A percentile compares a stretch with the other conserved stretches of the same genome.
phyloP scores from a whole-genome alignment of 2,888 invertebrate genomes.

The Argyresthia albistria region DNA sequence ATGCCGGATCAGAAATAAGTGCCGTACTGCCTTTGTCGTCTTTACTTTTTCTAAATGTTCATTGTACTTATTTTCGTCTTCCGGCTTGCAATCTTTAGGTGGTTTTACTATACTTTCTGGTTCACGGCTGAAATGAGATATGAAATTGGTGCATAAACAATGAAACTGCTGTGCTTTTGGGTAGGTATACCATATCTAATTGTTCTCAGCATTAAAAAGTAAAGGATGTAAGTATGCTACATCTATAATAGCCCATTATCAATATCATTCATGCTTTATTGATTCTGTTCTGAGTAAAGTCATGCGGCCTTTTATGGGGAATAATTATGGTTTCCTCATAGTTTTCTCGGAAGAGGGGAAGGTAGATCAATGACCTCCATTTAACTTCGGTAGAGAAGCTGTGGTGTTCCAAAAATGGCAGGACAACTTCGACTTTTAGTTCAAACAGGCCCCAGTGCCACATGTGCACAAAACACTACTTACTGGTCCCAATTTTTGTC shows the following conservation, averaged over 20 bases:
- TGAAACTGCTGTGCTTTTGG: neutral
- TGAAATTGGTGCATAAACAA: neutral
- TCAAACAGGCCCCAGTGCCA: neutral
- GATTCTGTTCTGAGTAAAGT: too few relatives aligned
- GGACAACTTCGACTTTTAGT: neutral
- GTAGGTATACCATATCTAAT: neutral
- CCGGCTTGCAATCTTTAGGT: slow-evolving; percentile 40
- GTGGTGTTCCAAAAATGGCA: too few relatives aligned
- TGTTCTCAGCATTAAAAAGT: too few relatives aligned
- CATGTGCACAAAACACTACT: slow-evolving; percentile 28
- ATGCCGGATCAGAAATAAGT: slow-evolving; percentile 92
- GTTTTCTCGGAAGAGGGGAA: too few relatives aligned
- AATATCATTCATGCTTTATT: too few relatives aligned
- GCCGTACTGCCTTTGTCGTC: slow-evolving; percentile 78
- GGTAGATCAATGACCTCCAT: too few relatives aligned
- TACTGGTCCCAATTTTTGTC: slow-evolving; percentile 92
- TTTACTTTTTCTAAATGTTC: slow-evolving; percentile 75
- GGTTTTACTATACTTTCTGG: slow-evolving; percentile 81
- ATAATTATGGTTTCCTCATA: too few relatives aligned
- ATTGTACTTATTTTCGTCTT: slow-evolving; percentile 79
- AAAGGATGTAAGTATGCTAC: too few relatives aligned
- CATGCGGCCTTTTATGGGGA: too few relatives aligned
- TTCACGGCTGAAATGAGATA: slow-evolving; percentile 71
- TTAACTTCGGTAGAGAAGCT: too few relatives aligned
- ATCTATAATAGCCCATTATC: too few relatives aligned